Evolutionary conservation across 2,113 vertebrate species (phyloP), one percentile per base, ranked within the genome.

Genomic region (Oncorhynchus gorbuscha): DNA sequence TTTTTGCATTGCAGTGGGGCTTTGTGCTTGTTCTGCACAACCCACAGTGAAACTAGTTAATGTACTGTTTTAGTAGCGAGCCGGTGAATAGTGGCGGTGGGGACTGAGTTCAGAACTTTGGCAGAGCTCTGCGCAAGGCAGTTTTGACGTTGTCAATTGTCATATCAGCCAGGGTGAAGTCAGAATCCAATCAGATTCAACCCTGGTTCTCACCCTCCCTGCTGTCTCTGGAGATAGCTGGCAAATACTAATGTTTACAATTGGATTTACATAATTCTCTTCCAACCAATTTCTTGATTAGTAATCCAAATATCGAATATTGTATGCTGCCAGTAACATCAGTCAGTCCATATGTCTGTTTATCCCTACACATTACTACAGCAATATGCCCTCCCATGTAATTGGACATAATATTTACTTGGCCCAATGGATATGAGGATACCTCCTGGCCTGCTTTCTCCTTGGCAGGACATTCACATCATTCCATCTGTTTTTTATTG

Each of bases 61-160:
- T 86, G 82, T 71, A 74, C 79, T 26, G 66, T 74, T 67, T 74
- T 48, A 80, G 73, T 75, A 73, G 70, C 4, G 18, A 71, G 83
- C 16, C 9, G 26, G 1, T 70, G 35, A 11, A 8, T 73, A 32
- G 58, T 59, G 73, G 80, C 72, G 66, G 71, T 65, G 72, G 39
- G 65, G 58, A 28, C 45, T 59, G 26, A 16, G 67, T 59, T 20
- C 39, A 30, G 69, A 77, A 72, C 49, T 69, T 45, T 55, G 74
- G 83, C 71, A 70, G 76, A 81, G 66, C 30, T 83, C 78, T 74
- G 72, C 77, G 76, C 82, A 71, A 75, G 71, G 14, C 81, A 71
- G 80, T 83, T 75, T 26, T 69, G 86, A 85, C 81, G 83, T 90
- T 89, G 87, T 88, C 82, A 51, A 14, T 51, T 13, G 86, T 82